Conservation (phyloP, 1,140 invertebrate species). For the Choristoneura fumiferana region DNA sequence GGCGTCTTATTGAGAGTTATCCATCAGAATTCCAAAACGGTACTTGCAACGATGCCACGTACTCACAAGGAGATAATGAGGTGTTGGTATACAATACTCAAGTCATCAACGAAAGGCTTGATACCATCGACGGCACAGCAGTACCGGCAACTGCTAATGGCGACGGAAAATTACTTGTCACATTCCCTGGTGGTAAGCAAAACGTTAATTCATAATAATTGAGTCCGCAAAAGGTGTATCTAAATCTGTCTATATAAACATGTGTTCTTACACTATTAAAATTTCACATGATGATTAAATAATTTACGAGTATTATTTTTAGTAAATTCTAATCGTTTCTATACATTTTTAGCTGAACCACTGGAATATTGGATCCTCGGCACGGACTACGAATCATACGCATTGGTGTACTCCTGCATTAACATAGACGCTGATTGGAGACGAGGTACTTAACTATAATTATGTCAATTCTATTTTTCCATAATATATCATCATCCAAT, state of each 20-base stretch:
- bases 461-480: too few species aligned
- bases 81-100: constrained; percentile 49
- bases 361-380: constrained; percentile 52
- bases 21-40: constrained; percentile 43
- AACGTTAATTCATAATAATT: not conserved
- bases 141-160: constrained; percentile 28
- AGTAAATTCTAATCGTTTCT: too few species aligned
- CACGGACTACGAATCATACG: constrained; percentile 56
- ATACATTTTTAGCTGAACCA: constrained; percentile 21
- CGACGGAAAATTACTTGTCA: constrained; percentile 41
- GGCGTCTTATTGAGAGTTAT: constrained; percentile 57
- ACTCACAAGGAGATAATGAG: constrained; percentile 25
- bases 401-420: constrained; percentile 55
- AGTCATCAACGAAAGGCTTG: constrained; percentile 41
- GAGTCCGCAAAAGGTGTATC: too few species aligned
- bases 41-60: constrained; percentile 46
- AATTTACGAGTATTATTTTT: too few species aligned
- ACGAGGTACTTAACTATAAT: too few species aligned
- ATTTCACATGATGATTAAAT: too few species aligned
- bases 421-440: constrained; percentile 45
- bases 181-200: constrained; percentile 42
- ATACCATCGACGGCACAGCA: constrained; percentile 42
- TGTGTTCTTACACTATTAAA: too few species aligned
- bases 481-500: too few species aligned
- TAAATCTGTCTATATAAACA: too few species aligned